Base-by-base conservation (phyloP, 2,113 vertebrate genomes). In the Chloebia gouldiae region DNA sequence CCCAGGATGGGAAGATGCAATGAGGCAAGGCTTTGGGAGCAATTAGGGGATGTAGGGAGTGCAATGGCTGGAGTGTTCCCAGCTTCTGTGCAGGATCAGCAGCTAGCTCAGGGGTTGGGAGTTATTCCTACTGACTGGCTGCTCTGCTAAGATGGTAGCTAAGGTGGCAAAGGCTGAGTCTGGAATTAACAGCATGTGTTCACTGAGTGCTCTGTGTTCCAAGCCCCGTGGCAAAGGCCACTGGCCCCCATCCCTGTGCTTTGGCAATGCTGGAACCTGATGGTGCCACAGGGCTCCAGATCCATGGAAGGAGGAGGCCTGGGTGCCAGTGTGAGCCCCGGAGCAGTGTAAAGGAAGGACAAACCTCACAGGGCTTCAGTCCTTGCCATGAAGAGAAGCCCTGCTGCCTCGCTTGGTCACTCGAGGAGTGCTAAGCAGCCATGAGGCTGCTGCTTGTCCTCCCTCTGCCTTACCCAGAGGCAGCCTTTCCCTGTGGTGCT, bases 241-340 rank as follows among this genome's bases (percentile, higher is more conserved):
- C 64, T 66, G 2, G 10, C 21, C 33, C 7, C 8, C 42, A 45
- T 9, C 37, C 50, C 65, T 6, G 4, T 42, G 37, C 35, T 75
- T 51, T 10, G 44, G 82, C 60, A 31, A 7, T 2, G 25, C 40
- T 0, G 1, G 2, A 27, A 42, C 50, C 53, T 6, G 19, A 33
- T 0, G 5, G 68, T 57, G 70, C 63, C 5, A 1, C 49, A n/a
- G 56, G 40, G 40, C 66, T 87, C 35, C 17, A 47, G 63, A 82
- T 16, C 47, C 40, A 37, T 0, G 1, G 54, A 31, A 76, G 25
- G n/a, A 69, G 28, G 30, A 79, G 56, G n/a, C 56, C 49, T 63
- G 49, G 49, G 30, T 0, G 2, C 24, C 4, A 6, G 6, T 1
- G 27, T 33, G 63, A 45, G 44, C 31, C 45, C 59, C 0, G 0